phyloP scores from a whole-genome alignment of 53 echinoderm and acorn worm genomes.

The Patiria pectinifera region DNA sequence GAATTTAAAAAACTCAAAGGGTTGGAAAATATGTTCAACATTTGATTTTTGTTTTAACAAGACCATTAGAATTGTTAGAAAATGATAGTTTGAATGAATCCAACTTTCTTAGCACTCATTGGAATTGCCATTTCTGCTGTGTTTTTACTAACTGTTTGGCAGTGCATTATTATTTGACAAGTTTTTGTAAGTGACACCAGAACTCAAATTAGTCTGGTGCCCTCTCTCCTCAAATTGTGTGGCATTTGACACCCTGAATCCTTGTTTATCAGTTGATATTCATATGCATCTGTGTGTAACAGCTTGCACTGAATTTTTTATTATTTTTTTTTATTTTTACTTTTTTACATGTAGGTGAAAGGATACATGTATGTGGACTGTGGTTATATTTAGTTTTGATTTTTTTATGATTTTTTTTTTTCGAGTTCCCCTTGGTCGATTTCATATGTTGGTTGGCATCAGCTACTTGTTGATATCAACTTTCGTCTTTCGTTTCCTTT shows the following conservation, averaged over 20 bases:
- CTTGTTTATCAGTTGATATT: slow-evolving; percentile 53
- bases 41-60: neutral
- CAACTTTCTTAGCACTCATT: neutral
- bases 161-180: slow-evolving; percentile 55
- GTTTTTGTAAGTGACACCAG: slow-evolving; percentile 10
- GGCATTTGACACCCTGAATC: slow-evolving; percentile 51
- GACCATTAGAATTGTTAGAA: neutral
- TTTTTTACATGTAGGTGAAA: slow-evolving; percentile 60
- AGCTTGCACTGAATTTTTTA: slow-evolving; percentile 55
- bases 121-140: slow-evolving; percentile 44
- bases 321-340: slow-evolving; percentile 23
- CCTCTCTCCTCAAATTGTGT: slow-evolving; percentile 29
- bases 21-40: too few relatives aligned
- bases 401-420: slow-evolving; percentile 49
- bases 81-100: neutral
- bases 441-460: slow-evolving; percentile 55
- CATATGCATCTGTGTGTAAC: slow-evolving; percentile 63
- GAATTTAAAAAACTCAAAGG: too few relatives aligned
- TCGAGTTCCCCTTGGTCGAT: slow-evolving; percentile 46
- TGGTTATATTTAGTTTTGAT: slow-evolving; percentile 56
- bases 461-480: slow-evolving; percentile 44
- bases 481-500: slow-evolving; percentile 21
- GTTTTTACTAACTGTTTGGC: slow-evolving; percentile 58
- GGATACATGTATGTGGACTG: slow-evolving; percentile 65
- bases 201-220: slow-evolving; percentile 36